Conservation (phyloP, 1,140 invertebrate genomes). For the Psilanteris sp. region DNA sequence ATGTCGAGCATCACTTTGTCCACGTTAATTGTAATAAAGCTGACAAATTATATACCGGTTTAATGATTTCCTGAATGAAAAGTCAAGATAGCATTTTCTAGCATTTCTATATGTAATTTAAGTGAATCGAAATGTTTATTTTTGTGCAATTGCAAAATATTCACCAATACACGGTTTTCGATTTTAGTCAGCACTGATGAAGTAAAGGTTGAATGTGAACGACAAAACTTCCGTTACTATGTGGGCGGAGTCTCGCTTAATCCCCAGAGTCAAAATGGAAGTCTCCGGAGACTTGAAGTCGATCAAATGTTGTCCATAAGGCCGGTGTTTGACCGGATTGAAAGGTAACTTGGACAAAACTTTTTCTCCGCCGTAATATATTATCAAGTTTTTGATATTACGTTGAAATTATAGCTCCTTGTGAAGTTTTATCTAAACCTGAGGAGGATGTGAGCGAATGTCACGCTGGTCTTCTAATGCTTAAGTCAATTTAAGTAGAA, state of each 20-base stretch:
- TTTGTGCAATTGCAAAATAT: slow-evolving; percentile 33
- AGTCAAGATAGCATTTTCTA: too few relatives aligned
- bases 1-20: too few relatives aligned
- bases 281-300: slow-evolving; percentile 75
- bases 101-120: too few relatives aligned
- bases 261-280: slow-evolving; percentile 81
- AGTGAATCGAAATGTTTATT: too few relatives aligned
- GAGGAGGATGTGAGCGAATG: slow-evolving; percentile 22
- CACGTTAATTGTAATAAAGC: too few relatives aligned
- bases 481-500: slow-evolving; percentile 15
- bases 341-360: slow-evolving; percentile 66
- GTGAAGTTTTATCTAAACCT: slow-evolving; percentile 29
- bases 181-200: slow-evolving; percentile 68
- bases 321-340: slow-evolving; percentile 68
- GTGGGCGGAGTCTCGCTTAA: slow-evolving; percentile 79
- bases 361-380: slow-evolving; percentile 60
- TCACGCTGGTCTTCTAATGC: slow-evolving; percentile 68
- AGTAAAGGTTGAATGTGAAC: slow-evolving; percentile 57
- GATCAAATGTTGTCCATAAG: slow-evolving; percentile 72
- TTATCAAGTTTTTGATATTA: slow-evolving; percentile 52
- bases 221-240: slow-evolving; percentile 75
- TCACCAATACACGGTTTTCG: slow-evolving; percentile 77
- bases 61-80: too few relatives aligned
- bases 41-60: too few relatives aligned
- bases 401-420: slow-evolving; percentile 48